Evolutionary conservation across 2,113 vertebrate species (phyloP).

Genomic region (Symphodus melops): DNA sequence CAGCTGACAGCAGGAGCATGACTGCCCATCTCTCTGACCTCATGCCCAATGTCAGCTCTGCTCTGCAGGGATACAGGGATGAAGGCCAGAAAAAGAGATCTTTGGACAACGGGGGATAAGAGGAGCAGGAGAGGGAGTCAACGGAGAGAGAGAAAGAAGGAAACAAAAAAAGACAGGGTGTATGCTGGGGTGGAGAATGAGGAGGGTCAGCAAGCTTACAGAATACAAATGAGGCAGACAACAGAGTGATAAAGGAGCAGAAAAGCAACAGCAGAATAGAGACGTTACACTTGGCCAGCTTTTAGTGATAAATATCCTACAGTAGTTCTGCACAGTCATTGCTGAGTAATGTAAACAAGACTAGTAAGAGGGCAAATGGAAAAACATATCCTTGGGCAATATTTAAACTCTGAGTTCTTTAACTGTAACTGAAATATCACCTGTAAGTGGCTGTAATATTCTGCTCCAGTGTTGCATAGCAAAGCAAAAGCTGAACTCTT

Average conservation of each 20-base stretch:
- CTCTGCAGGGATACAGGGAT: conserved; percentile 70
- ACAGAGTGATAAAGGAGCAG: conserved; percentile 57
- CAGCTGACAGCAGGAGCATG: conserved; percentile 72
- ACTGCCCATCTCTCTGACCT: conserved; percentile 82
- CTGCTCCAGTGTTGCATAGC: conserved; percentile 26
- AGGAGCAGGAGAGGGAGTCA: conserved; percentile 41
- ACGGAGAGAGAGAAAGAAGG: conserved; percentile 44
- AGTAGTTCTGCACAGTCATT: conserved; percentile 38
- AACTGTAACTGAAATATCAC: conserved; percentile 50
- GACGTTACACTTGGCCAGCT: conserved; percentile 30
- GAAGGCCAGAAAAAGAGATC: conserved; percentile 71
- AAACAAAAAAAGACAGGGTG: conserved; percentile 22
- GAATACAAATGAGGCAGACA: conserved; percentile 73
- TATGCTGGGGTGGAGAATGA: conserved; percentile 41
- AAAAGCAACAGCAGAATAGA: conserved; percentile 48
- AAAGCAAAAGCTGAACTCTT: conserved; percentile 27
- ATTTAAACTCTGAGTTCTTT: conserved; percentile 50
- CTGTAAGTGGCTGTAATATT: conserved; percentile 49
- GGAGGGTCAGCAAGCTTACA: conserved; percentile 42
- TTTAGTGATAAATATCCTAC: conserved; percentile 49
- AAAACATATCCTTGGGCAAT: conserved; percentile 46
- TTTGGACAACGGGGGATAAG: conserved; percentile 50
- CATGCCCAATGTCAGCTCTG: conserved; percentile 79
- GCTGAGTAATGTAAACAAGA: conserved; percentile 59
- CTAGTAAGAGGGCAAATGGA: conserved; percentile 37